Base-by-base conservation (phyloP, 37 sponge, comb jelly and placozoan genomes). In the Petrosia ficiformis region DNA sequence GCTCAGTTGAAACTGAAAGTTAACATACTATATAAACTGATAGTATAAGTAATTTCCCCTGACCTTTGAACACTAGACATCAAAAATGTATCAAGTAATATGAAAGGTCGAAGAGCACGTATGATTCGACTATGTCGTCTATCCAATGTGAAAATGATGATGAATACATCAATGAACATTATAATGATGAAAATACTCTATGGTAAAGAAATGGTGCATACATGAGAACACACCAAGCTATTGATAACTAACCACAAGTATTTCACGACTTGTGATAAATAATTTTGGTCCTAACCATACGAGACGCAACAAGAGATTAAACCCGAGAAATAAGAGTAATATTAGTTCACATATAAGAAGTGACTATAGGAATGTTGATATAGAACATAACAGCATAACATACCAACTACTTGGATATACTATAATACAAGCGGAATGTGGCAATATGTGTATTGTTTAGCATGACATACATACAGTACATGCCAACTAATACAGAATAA, bases 51-150 rank as follows among this genome's bases (percentile, higher is more conserved):
- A n/a, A 26, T 11, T 61, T n/a, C 22, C n/a, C 6, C 26, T 11
- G 11, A 92, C 93, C 94, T 90, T 43, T 92, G 41, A 1, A 90
- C 88, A 39, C 88, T 88, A 34, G 6, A 24, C 75, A 86, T 82
- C 73, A 86, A 67, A 66, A 82, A 76, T 25, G 77, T 85, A 60
- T 94, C 94, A 6, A 90, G 38, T 33, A 94, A 44, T 72, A 89
- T 86, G 37, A 90, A 19, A 19, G 94, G 94, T 22, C 94, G 70
- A 39, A 94, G 84, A 0, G 80, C 58, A 29, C 94, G 70, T 30
- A 67, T 77, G 40, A 89, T 77, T 24, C 94, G 72, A 3, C 90
- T 0, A 74, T 94, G 94, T 24, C 32, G 44, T 38, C 67, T 36
- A 37, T 69, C 63, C 14, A 5, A 26, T n/a, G 28, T 44, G 6